These are phyloP conservation scores for Scomberomorus guttatus DNA, from an alignment of 2,797 vertebrate species.

Conservation along the genomic window DNA sequence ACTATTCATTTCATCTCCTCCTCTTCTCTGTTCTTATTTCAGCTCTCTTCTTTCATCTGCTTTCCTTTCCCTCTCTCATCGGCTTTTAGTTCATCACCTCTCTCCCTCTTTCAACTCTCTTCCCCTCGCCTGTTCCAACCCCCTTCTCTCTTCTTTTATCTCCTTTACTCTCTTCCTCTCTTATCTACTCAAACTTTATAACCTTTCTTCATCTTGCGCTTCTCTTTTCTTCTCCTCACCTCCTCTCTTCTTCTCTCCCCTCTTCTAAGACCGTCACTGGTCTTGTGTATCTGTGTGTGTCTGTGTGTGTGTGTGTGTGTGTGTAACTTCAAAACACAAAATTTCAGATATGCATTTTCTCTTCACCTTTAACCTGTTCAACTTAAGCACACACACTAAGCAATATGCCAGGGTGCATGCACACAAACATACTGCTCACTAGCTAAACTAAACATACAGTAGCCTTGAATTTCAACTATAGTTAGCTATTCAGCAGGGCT, in stretches of 20 bases:
- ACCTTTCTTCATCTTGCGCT: background rate
- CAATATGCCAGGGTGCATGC: background rate
- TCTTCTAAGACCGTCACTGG: background rate
- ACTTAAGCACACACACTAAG: background rate
- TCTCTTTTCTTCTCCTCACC: background rate
- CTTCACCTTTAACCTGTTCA: slow-evolving; percentile 31
- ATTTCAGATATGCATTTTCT: slow-evolving; percentile 24
- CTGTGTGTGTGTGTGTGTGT: background rate
- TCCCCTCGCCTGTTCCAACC: slow-evolving; percentile 27
- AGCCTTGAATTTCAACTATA: slow-evolving; percentile 42
- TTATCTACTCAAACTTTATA: slow-evolving; percentile 2
- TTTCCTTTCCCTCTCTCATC: slow-evolving; percentile 20
- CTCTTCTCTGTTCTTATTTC: slow-evolving; percentile 31
- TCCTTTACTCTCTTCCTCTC: background rate
- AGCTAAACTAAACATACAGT: slow-evolving; percentile 28
- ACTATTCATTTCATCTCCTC: slow-evolving; percentile 60
- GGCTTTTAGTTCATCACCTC: slow-evolving; percentile 36
- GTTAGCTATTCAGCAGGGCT: slow-evolving; percentile 39
- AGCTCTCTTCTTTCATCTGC: slow-evolving; percentile 49
- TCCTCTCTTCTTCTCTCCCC: background rate
- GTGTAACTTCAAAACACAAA: slow-evolving; percentile 5
- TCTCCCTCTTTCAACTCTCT: slow-evolving; percentile 39
- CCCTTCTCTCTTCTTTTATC: background rate
- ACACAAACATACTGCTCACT: slow-evolving; percentile 6
- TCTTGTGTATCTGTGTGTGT: background rate